Evolutionary conservation across 1,140 invertebrate species (phyloP).

Genomic region (Drosophila suzukii): DNA sequence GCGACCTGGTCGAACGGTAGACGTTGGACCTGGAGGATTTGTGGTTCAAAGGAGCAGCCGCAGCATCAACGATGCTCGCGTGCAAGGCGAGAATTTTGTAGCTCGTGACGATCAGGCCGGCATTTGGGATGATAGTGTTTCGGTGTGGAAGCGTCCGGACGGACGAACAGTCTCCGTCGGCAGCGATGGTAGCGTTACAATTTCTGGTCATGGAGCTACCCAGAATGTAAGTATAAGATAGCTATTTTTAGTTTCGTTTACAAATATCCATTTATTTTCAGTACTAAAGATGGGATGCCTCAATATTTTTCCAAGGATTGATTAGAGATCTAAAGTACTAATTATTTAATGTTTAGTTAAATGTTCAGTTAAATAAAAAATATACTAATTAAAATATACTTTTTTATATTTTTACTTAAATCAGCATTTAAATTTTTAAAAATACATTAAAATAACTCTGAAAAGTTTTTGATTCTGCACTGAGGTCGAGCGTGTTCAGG

Average conservation of each 20-base stretch:
- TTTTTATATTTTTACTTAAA: too few relatives aligned
- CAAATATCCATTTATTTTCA: neutral
- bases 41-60: conserved; percentile 39
- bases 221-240: conserved; percentile 4
- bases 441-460: too few relatives aligned
- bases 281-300: neutral
- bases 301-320: neutral
- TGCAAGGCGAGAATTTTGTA: conserved; percentile 55
- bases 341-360: neutral
- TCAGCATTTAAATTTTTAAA: too few relatives aligned
- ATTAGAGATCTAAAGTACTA: too few relatives aligned
- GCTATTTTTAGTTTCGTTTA: too few relatives aligned
- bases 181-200: conserved; percentile 16
- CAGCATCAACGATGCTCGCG: conserved; percentile 32
- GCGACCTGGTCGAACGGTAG: conserved; percentile 31
- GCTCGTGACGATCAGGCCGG: conserved; percentile 56
- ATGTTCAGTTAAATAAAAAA: neutral
- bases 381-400: neutral
- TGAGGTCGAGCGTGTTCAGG: too few relatives aligned
- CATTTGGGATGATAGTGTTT: conserved; percentile 43
- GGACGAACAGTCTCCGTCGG: conserved; percentile 51
- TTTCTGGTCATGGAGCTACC: conserved; percentile 15
- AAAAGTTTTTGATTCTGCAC: too few relatives aligned
- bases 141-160: conserved; percentile 54
- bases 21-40: conserved; percentile 5